Percentiles rank a stretch among this genome's conserved stretches.
These are phyloP conservation scores for Rhizomys pruinosus DNA, from an alignment of 2,113 vertebrate genomes.

Conservation along the genomic window DNA sequence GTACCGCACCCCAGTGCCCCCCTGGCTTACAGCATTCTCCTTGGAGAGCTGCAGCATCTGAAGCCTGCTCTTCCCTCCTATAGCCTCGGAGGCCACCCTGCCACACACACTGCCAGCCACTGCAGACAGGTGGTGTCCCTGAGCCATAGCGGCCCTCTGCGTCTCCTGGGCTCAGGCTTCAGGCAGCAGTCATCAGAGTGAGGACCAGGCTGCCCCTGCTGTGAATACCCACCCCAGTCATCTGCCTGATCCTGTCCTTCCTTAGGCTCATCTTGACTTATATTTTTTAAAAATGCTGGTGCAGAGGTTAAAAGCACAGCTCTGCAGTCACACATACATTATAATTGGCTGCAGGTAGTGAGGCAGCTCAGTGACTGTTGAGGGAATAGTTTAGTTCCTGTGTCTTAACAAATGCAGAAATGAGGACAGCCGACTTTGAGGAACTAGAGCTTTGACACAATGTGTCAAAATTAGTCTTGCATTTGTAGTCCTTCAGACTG, in stretches of 20 bases:
- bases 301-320: background rate
- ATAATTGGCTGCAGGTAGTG: background rate
- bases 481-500: background rate
- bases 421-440: conserved; percentile 18
- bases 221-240: background rate
- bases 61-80: background rate
- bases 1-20: background rate
- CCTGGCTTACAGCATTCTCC: too few species aligned
- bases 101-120: background rate
- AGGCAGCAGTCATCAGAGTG: background rate
- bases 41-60: background rate
- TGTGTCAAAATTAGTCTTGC: conserved; percentile 5
- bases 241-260: accelerated
- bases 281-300: background rate
- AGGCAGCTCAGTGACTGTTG: background rate
- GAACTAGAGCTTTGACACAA: background rate
- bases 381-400: background rate
- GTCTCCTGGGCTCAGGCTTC: background rate
- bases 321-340: background rate
- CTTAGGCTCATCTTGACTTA: background rate
- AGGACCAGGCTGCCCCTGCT: background rate
- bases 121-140: background rate
- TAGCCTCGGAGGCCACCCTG: too few species aligned
- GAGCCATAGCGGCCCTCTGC: background rate
- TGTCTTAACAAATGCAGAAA: conserved; percentile 17